These are phyloP conservation scores for Lepidochrysops patricia DNA, from an alignment of 2,888 invertebrate genomes.

Conservation along the genomic window DNA sequence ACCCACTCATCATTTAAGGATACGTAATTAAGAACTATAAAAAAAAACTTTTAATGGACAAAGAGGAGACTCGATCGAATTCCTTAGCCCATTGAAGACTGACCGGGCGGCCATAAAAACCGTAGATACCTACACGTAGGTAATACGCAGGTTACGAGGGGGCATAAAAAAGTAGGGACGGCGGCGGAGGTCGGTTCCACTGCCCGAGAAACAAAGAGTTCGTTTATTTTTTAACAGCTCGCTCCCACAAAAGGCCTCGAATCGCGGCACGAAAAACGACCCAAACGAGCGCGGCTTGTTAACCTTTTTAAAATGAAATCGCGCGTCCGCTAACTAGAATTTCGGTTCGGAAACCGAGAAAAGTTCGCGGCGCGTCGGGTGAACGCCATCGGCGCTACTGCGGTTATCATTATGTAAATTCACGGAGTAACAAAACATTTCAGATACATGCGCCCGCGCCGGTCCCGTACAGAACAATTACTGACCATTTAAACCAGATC, in stretches of 20 bases:
- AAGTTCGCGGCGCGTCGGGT: conserved; percentile 50
- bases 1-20: conserved; percentile 30
- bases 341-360: conserved; percentile 71
- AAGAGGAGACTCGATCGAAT: conserved; percentile 71
- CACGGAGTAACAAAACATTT: conserved; percentile 42
- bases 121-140: conserved; percentile 74
- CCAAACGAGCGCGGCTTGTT: conserved; percentile 71
- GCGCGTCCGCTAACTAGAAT: conserved; percentile 71
- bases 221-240: conserved; percentile 75
- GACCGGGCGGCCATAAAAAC: conserved; percentile 71
- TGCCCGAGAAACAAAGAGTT: conserved; percentile 74
- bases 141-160: conserved; percentile 73
- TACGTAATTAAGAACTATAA: conserved; percentile 31
- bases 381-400: conserved; percentile 63
- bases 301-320: conserved; percentile 73
- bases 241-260: conserved; percentile 70
- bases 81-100: conserved; percentile 73
- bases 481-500: conserved; percentile 29
- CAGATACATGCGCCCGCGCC: conserved; percentile 39
- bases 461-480: conserved; percentile 42
- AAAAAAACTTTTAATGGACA: conserved; percentile 39
- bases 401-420: conserved; percentile 68
- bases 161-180: conserved; percentile 71
- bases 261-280: conserved; percentile 69
- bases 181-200: conserved; percentile 72